A percentile compares a stretch with the other conserved stretches of the same genome.
These are phyloP conservation scores for Palythoa caribaeorum DNA, from an alignment of 92 coral and sea anemone genomes.

Conservation along the genomic window DNA sequence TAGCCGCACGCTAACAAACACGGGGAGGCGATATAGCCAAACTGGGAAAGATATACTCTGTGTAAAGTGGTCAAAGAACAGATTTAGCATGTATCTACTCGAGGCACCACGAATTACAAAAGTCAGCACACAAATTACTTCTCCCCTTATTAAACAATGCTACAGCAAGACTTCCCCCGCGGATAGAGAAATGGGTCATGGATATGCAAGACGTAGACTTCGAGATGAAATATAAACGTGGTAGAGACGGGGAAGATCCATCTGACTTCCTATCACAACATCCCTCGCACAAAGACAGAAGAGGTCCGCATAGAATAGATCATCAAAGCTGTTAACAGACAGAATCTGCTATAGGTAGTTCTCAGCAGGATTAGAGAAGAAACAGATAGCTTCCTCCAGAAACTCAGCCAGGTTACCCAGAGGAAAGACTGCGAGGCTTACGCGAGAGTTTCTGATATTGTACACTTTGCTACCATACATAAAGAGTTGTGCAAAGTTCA, in stretches of 20 bases:
- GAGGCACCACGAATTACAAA: too few species aligned
- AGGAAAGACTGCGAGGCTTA: background rate
- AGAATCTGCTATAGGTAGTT: too few species aligned
- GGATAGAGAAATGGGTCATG: background rate
- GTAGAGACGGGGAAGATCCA: background rate
- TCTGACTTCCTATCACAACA: background rate
- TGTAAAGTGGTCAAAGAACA: conserved; percentile 66
- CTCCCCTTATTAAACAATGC: background rate
- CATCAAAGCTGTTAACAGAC: too few species aligned
- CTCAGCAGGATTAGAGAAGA: too few species aligned
- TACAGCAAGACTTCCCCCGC: background rate
- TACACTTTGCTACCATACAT: background rate
- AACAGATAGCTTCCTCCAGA: background rate
- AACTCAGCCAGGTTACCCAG: background rate
- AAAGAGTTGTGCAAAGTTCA: background rate
- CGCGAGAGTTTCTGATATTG: background rate
- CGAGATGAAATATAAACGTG: background rate
- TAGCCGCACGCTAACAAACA: too few species aligned
- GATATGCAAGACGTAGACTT: background rate
- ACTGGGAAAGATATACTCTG: conserved; percentile 61
- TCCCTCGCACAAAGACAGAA: background rate
- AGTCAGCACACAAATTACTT: conserved; percentile 56
- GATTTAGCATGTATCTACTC: conserved; percentile 34
- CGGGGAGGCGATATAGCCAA: conserved; percentile 53
- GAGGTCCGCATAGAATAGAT: background rate